Base-by-base conservation (phyloP, 2,113 vertebrate species). In the Hoplias malabaricus region DNA sequence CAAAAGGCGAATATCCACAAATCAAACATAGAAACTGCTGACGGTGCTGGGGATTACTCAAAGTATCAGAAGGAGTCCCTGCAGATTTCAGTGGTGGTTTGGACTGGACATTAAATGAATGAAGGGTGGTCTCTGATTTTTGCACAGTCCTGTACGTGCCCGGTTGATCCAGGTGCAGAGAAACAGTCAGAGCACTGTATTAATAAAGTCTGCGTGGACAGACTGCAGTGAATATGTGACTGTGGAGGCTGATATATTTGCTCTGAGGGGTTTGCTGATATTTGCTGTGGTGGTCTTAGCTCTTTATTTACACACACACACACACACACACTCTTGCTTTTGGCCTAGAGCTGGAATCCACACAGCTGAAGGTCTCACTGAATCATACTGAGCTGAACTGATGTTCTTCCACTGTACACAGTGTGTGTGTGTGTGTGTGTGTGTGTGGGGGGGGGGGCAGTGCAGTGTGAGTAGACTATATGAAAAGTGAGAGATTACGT, bases 401-500 rank as follows among this genome's bases (percentile, higher is more conserved):
- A 73, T 11, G 54, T 46, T 43, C 54, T 61, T 36, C 38, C 70
- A 43, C 4, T 27, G 27, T 46, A 46, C 40, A 42, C 13, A 43
- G 16, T 42, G 23, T 42, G 62, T 75, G 33, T 73, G 76, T 73
- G 53, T 25, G 56, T 40, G 43, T 75, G 25, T 62, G 43, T 8
- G 38, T 72, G 73, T 40, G 59, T 7, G 61, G 69, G 70, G 77
- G 77, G 67, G 54, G 79, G 80, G 88, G 84, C 87, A 88, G 87
- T 83, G 88, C 83, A 82, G 50, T 80, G 84, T 72, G 82, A 84
- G 81, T 69, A 77, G 71, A 75, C 82, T 87, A 85, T 86, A 81
- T 85, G 83, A 88, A 88, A 79, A 87, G 31, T 54, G 57, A 80
- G 78, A 83, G 90, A 90, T 90, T 89, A 91, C 84, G 78, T 88